phyloP scores from a whole-genome alignment of 2,113 vertebrate genomes.

The Eulacestoma nigropectus region DNA sequence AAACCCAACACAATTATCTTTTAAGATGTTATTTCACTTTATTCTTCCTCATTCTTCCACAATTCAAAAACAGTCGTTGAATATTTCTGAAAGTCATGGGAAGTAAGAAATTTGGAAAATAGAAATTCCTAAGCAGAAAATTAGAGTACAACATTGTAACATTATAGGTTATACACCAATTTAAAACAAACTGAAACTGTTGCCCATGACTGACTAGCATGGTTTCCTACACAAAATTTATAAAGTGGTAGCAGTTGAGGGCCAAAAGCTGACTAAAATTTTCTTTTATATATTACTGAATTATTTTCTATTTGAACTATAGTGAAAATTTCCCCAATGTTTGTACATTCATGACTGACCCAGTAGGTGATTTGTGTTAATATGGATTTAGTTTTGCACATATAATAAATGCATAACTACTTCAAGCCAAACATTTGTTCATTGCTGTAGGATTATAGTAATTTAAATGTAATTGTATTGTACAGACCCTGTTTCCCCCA shows the following conservation, averaged over 20 bases:
- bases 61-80: background rate
- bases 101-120: background rate
- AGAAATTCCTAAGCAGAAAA: background rate
- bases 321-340: background rate
- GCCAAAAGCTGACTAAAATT: background rate
- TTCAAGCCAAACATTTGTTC: conserved; percentile 18
- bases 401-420: conserved; percentile 23
- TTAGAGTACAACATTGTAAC: background rate
- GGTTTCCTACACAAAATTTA: background rate
- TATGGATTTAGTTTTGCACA: background rate
- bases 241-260: background rate
- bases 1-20: background rate
- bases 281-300: background rate
- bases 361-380: background rate
- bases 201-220: background rate
- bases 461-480: background rate
- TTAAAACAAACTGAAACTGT: background rate
- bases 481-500: background rate
- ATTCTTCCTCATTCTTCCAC: background rate
- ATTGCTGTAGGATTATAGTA: background rate
- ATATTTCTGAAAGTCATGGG: background rate
- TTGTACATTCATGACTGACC: background rate
- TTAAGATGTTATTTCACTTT: background rate
- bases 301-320: background rate
- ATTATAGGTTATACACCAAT: background rate